Evolutionary conservation across 2,888 invertebrate species (phyloP), one percentile per base, ranked within the genome.

Genomic region (Ganaspis brasiliensis): DNA sequence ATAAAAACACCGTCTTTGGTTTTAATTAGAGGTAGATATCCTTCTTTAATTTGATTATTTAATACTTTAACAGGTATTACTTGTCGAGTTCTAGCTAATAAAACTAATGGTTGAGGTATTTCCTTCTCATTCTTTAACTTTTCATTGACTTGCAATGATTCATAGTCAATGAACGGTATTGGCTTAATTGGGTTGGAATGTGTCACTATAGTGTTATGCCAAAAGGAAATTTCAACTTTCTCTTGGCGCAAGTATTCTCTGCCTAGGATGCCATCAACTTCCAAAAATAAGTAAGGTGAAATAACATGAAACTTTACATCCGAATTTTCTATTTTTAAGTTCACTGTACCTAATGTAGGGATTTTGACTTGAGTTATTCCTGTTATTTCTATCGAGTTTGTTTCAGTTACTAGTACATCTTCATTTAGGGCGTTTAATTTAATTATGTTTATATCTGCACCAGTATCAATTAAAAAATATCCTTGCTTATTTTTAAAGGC

Each of bases 161-260:
- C 45, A 45, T 12, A 3, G 3, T 45, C 45, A n/a, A 45, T n/a
- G 14, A 45, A 45, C 14, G 45, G 14, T 1, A 73, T 37, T 1
- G 71, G 73, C 10, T 4, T 55, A 0, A 55, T 56, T 1, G 73
- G 73, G n/a, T 45, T 26, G 0, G 59, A 70, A 5, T 26, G 10
- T 0, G 45, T 70, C 0, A 78, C 16, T 1, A 73, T 4, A 0
- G 74, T n/a, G 12, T 78, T 78, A 24, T 75, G 56, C 9, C 26
- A 35, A 10, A 78, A 78, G 0, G 72, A 73, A 0, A 75, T 73
- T 71, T 75, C 31, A 1, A 61, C 56, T 0, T 31, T 8, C 24
- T 71, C 49, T 10, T 10, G 6, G 5, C 73, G 14, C 0, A 70
- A 12, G 3, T 70, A 75, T 31, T 73, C 70, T 0, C 70, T 57